These are phyloP conservation scores for Carterocephalus palaemon DNA, from an alignment of 2,888 invertebrate genomes.

Conservation along the genomic window DNA sequence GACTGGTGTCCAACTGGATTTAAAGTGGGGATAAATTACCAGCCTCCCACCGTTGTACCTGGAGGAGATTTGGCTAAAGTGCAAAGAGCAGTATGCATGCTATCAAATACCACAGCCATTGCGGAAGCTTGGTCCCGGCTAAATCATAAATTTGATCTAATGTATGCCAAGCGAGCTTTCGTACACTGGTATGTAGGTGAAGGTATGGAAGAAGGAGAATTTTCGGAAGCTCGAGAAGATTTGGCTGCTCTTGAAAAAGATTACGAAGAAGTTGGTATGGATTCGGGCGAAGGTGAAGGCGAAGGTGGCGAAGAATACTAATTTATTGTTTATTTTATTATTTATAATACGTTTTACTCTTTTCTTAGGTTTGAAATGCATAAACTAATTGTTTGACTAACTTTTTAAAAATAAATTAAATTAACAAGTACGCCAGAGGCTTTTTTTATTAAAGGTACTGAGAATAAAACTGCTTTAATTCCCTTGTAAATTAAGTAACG, in stretches of 20 bases:
- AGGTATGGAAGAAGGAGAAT: constrained; percentile 92
- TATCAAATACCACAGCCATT: constrained; percentile 97
- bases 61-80: constrained; percentile 95
- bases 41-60: constrained; percentile 91
- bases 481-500: no score
- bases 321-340: no score
- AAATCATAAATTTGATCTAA: constrained; percentile 96
- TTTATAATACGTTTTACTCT: constrained; percentile 41
- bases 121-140: constrained; percentile 98
- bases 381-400: no score
- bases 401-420: no score
- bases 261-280: constrained; percentile 92
- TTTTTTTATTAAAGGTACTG: no score
- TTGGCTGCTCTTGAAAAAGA: constrained; percentile 87
- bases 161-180: constrained; percentile 98
- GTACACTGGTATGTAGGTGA: constrained; percentile 96
- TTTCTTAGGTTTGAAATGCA: no score
- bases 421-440: no score
- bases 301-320: constrained; percentile 90
- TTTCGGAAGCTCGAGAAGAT: constrained; percentile 85
- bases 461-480: no score
- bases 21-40: constrained; percentile 92
- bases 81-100: constrained; percentile 96
- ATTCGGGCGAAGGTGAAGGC: constrained; percentile 88
- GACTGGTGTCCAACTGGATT: constrained; percentile 92